Percentiles rank a stretch among this genome's conserved stretches.
Evolutionary conservation across 37 sponge, comb jelly and placozoan species (phyloP).

Genomic region (Bolinopsis microptera): DNA sequence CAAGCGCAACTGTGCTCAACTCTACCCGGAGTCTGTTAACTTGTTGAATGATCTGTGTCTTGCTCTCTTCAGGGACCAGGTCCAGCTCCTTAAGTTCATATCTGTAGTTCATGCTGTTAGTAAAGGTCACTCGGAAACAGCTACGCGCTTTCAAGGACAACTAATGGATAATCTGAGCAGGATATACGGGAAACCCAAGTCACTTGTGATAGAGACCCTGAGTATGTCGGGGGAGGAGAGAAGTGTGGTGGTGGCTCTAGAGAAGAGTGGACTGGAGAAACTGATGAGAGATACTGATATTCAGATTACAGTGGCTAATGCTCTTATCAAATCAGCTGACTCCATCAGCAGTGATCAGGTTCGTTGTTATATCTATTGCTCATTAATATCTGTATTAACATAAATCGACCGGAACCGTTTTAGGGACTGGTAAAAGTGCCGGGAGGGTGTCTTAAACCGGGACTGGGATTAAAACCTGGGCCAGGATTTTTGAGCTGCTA

Average conservation of each 20-base stretch:
- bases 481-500: too few species aligned
- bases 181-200: slow-evolving; percentile 13
- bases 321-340: neutral
- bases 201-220: neutral
- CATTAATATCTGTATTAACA: neutral
- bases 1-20: neutral
- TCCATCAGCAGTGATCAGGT: slow-evolving; percentile 33
- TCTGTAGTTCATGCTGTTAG: neutral
- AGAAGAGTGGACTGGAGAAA: slow-evolving; percentile 32
- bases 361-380: neutral
- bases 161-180: slow-evolving; percentile 18
- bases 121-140: slow-evolving; percentile 42
- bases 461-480: too few species aligned
- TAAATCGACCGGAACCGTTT: too few species aligned
- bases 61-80: neutral
- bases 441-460: too few species aligned
- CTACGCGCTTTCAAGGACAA: neutral
- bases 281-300: neutral
- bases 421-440: too few species aligned
- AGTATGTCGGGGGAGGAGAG: neutral
- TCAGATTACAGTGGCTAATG: neutral
- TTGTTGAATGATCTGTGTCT: neutral
- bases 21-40: slow-evolving; percentile 11
- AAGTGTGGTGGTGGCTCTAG: slow-evolving; percentile 11
- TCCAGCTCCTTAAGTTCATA: slow-evolving; percentile 38